Conservation (phyloP, 2,113 vertebrate species). For the Perca schrenkii region DNA sequence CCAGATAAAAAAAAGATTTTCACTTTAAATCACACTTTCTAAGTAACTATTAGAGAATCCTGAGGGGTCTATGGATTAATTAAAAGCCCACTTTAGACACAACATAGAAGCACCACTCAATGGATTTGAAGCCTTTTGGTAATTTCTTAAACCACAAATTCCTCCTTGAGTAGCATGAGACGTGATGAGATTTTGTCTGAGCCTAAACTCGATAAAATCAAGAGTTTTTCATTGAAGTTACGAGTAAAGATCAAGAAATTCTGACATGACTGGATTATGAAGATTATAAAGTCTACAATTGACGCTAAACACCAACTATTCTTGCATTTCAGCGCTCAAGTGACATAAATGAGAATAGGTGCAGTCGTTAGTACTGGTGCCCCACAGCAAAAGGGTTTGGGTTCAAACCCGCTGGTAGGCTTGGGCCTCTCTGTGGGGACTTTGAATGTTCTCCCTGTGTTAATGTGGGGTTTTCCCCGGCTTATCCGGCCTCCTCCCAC, state of each 20-base stretch:
- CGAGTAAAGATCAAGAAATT: background rate
- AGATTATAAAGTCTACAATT: background rate
- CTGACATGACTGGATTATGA: background rate
- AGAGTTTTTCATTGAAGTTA: background rate
- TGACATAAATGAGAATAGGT: too few species aligned
- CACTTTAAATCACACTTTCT: background rate
- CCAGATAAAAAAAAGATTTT: background rate
- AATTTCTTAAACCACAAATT: background rate
- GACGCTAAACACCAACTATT: background rate
- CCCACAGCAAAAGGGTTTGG: too few species aligned
- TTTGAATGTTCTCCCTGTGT: too few species aligned
- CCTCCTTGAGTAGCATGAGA: background rate
- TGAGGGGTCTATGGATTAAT: slow-evolving; percentile 23
- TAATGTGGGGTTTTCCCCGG: too few species aligned
- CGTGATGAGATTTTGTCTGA: background rate
- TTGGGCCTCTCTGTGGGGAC: too few species aligned
- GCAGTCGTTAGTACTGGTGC: too few species aligned
- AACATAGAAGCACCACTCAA: slow-evolving; percentile 11
- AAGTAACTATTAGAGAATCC: slow-evolving; percentile 13
- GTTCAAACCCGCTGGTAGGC: too few species aligned
- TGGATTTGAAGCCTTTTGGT: background rate
- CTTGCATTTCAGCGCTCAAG: background rate
- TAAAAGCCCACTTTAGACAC: slow-evolving; percentile 15
- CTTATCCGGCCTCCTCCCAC: too few species aligned
- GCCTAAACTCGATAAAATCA: background rate